A percentile compares a stretch with the other conserved stretches of the same genome.
phyloP scores from a whole-genome alignment of 2,888 invertebrate species.

The Osedax frankpressi region DNA sequence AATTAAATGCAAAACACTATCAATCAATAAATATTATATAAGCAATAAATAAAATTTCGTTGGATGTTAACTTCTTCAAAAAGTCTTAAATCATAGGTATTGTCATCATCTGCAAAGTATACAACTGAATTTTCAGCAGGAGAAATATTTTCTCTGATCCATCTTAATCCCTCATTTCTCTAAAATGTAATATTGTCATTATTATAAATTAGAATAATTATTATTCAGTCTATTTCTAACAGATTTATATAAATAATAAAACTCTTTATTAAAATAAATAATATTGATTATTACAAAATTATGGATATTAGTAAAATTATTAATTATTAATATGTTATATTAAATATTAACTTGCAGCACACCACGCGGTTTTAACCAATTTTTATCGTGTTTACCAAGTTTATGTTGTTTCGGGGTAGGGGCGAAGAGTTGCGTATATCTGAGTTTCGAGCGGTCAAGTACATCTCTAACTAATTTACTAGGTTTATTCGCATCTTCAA shows the following conservation, averaged over 20 bases:
- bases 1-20: no score
- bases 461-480: conserved; percentile 59
- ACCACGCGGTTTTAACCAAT: conserved; percentile 55
- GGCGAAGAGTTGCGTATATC: conserved; percentile 57
- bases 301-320: no score
- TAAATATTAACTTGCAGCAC: conserved; percentile 28
- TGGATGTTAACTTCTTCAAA: conserved; percentile 85
- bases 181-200: no score
- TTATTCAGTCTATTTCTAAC: background rate
- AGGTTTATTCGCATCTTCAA: conserved; percentile 68
- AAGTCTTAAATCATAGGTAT: conserved; percentile 74
- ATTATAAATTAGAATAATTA: background rate
- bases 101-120: conserved; percentile 94
- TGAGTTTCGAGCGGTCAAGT: conserved; percentile 55
- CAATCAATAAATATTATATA: no score
- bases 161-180: conserved; percentile 52
- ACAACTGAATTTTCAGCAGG: conserved; percentile 54
- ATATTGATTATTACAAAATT: background rate
- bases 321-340: background rate
- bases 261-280: background rate
- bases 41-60: no score
- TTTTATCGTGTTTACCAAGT: conserved; percentile 33
- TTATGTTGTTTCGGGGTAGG: conserved; percentile 56
- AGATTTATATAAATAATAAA: background rate
- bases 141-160: conserved; percentile 48